Base-by-base conservation (phyloP, 1,140 invertebrate species). In the Tribolium madens region DNA sequence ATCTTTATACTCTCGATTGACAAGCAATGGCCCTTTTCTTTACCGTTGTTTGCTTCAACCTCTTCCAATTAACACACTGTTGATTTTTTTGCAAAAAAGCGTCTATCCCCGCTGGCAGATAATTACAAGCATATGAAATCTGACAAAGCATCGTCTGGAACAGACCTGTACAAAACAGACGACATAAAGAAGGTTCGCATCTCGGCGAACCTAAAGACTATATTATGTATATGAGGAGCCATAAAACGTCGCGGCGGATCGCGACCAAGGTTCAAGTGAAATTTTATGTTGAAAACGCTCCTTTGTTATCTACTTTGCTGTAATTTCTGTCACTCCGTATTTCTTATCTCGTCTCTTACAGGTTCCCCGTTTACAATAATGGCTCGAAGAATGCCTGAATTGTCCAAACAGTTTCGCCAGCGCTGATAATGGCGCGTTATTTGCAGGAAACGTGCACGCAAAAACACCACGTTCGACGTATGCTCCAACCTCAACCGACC, bases 221-320 rank as follows among this genome's bases (percentile, higher is more conserved):
- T 80, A 80, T 81, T 81, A 81, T 81, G 80, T 80, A 81, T 81
- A 81, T 81, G 76, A 81, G 80, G 46, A 57, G 53, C 72, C 76
- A 80, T 80, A 81, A 81, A 77, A 50, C 78, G 72, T 33, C 47
- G 47, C 73, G 50, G 72, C 53, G 74, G 33, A 42, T 69, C 69
- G 52, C 73, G 68, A 74, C 57, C 69, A 42, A 57, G 74, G 73
- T 76, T 80, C 79, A 80, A 81, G 79, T 81, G 79, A 79, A 81
- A 81, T 81, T 81, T 81, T 81, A 81, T 79, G 79, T 77, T 60
- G 31, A 76, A 79, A 81, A 81, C 76, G 79, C 72, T 75, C 77
- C 75, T 79, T 77, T 79, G 77, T 80, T 80, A 80, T 80, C 77
- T 78, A 72, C 72, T 79, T 52, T 48, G 18, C 64, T 76, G 76